Evolutionary conservation across 2,797 vertebrate species (phyloP).

Genomic region (Enteromius afrohamiltoni): DNA sequence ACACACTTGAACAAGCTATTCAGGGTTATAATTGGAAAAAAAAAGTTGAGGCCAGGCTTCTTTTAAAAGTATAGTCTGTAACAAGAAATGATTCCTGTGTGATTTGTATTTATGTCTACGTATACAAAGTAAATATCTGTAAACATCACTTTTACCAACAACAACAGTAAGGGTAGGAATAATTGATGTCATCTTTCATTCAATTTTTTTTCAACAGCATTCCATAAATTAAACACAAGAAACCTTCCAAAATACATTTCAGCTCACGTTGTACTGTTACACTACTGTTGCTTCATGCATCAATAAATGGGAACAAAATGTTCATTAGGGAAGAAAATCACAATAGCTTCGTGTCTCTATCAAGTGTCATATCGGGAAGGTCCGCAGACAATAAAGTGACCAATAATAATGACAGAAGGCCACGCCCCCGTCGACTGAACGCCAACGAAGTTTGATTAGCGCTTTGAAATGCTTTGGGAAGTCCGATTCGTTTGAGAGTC

Average conservation of each 20-base stretch:
- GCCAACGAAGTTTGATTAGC: slow-evolving; percentile 30
- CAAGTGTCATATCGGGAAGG: slow-evolving; percentile 9
- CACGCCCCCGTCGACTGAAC: slow-evolving; percentile 54
- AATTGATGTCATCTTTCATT: background rate
- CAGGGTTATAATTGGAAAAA: background rate
- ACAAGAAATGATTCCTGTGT: background rate
- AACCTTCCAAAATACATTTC: background rate
- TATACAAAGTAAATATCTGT: background rate
- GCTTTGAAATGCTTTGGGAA: slow-evolving; percentile 37
- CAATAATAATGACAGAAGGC: slow-evolving; percentile 20
- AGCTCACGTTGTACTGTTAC: background rate
- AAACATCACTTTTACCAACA: background rate
- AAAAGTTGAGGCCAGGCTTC: background rate
- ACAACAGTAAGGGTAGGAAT: background rate
- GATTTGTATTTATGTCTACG: background rate
- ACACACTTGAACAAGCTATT: background rate
- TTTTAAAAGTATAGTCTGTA: background rate
- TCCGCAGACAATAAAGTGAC: background rate
- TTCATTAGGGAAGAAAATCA: background rate
- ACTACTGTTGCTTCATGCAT: background rate
- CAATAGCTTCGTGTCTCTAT: background rate
- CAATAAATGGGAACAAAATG: background rate
- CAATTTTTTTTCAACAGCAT: no score
- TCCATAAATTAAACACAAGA: background rate
- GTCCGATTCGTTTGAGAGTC: background rate